A percentile compares a stretch with the other conserved stretches of the same genome.
Evolutionary conservation across 1,140 invertebrate genomes (phyloP).

Genomic region (Batillaria attramentaria): DNA sequence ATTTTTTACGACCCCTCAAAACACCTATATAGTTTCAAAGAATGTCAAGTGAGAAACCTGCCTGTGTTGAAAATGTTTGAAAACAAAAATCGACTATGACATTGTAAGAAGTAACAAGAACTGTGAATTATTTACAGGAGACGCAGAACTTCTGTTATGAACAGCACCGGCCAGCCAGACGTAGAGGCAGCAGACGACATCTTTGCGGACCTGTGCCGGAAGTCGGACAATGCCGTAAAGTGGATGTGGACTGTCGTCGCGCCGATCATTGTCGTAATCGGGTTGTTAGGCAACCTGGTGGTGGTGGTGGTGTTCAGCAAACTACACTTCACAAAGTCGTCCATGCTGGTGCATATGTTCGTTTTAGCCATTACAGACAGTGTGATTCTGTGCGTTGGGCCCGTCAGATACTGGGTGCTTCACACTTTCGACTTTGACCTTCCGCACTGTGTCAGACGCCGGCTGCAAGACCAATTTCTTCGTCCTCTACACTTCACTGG

Average conservation of each 20-base stretch:
- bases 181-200: no score
- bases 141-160: no score
- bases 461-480: conserved; percentile 57
- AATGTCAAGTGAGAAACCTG: no score
- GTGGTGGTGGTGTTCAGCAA: conserved; percentile 39
- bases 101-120: no score
- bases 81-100: no score
- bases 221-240: no score
- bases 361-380: conserved; percentile 51
- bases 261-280: conserved; percentile 42
- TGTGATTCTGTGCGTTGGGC: conserved; percentile 48
- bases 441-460: conserved; percentile 37
- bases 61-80: no score
- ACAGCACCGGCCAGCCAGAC: no score
- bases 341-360: conserved; percentile 38
- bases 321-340: conserved; percentile 24
- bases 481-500: conserved; percentile 52
- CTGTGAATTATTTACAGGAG: no score
- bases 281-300: conserved; percentile 45
- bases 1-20: no score
- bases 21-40: no score
- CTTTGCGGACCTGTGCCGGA: no score
- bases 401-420: conserved; percentile 48
- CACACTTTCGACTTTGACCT: conserved; percentile 48
- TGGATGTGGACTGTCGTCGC: conserved; percentile 46